A percentile compares a stretch with the other conserved stretches of the same genome.
phyloP scores from a whole-genome alignment of 2,113 vertebrate species.

The Cyanistes caeruleus region DNA sequence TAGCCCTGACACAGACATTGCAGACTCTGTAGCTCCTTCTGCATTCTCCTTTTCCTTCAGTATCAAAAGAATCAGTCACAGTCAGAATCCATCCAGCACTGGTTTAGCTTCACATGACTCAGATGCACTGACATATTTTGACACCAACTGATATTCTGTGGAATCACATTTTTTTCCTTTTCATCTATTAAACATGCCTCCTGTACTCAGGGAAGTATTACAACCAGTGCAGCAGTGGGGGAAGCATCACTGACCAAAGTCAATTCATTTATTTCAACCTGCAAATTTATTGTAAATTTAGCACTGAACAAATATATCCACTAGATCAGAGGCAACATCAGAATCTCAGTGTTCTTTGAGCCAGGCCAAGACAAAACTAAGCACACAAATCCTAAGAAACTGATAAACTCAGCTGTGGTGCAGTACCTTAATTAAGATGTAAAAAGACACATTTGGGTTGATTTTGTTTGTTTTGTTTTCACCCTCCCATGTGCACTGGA shows the following conservation, averaged over 20 bases:
- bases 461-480: background rate
- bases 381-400: background rate
- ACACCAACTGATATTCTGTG: background rate
- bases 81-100: background rate
- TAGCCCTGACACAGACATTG: background rate
- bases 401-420: background rate
- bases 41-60: background rate
- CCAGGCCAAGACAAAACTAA: background rate
- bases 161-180: background rate
- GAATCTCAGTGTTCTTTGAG: background rate
- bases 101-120: background rate
- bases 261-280: background rate
- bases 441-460: background rate
- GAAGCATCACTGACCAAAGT: background rate
- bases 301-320: background rate
- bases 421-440: background rate
- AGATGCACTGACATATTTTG: background rate
- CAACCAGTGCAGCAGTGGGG: background rate
- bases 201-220: background rate
- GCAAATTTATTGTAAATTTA: conserved; percentile 9
- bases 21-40: background rate
- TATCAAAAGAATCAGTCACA: background rate
- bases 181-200: background rate
- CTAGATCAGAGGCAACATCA: background rate
- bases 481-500: background rate